Base-by-base conservation (phyloP, 2,797 vertebrate genomes). In the Lithobates sylvaticus region DNA sequence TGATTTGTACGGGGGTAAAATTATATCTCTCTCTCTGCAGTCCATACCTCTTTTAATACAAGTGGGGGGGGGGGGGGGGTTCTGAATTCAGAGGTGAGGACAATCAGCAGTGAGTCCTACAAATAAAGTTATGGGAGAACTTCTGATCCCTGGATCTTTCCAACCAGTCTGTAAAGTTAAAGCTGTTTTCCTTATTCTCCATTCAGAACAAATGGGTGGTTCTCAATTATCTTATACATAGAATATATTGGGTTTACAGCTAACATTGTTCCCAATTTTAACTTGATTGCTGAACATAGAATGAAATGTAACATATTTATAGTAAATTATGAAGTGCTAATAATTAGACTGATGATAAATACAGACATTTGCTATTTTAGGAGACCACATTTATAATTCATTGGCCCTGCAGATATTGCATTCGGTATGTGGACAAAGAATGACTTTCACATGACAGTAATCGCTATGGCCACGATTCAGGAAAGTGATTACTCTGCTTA, bases 311-410 rank as follows among this genome's bases (percentile, higher is more conserved):
- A 32, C 47, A 65, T 64, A 65, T 42, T 54, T 50, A 76, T 16
- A 34, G 50, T 64, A 32, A 42, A 29, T 71, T 4, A 26, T 16
- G 68, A 47, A 39, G 9, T 64, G 47, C 18, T 54, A 70, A 76
- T 86, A 47, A 86, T 78, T 83, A 74, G 36, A 1, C 50, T 71
- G 69, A 78, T 83, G 67, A 83, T 83, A 83, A 83, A 86, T 86
- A 78, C 34, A 47, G 13, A 42, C 39, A 73, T 75, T 12, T 36
- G 9, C 81, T 87, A 87, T 83, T 83, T 83, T 87, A 73, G 34
- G 58, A 68, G 18, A 26, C 2, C 8, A 5, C 69, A 87, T 83
- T 42, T 39, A 78, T 75, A 83, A 87, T 87, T 65, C 47, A 87
- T 78, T 50, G 32, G 23, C 9, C 72, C 13, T 3, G 58, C 34